Evolutionary conservation across 2,888 invertebrate genomes (phyloP).

Genomic region (Alentia gelatinosa): DNA sequence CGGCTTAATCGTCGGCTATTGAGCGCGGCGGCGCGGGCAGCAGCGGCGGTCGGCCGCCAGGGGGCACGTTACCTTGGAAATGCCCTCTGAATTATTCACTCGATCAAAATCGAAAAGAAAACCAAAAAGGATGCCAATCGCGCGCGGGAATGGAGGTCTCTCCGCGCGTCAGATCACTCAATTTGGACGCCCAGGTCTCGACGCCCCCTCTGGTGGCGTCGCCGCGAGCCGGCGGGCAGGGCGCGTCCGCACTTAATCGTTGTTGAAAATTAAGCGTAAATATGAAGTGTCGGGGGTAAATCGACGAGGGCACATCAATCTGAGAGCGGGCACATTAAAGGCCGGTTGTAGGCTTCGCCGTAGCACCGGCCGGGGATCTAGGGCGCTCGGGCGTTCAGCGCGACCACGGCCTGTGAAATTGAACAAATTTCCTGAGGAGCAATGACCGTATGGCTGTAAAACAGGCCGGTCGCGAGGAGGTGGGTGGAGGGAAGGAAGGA

Average conservation of each 20-base stretch:
- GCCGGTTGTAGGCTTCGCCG: neutral
- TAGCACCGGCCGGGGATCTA: conserved; percentile 25
- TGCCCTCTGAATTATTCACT: conserved; percentile 50
- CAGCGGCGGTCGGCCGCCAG: neutral
- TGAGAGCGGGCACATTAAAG: conserved; percentile 20
- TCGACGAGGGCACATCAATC: conserved; percentile 14
- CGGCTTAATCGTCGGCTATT: conserved; percentile 42
- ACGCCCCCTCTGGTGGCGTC: neutral
- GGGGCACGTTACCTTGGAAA: neutral
- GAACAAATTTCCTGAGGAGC: conserved; percentile 50
- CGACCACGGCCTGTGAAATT: conserved; percentile 50
- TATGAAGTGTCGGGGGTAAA: conserved; percentile 48
- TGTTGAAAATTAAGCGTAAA: conserved; percentile 54
- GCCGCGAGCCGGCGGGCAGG: neutral
- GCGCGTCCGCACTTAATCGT: conserved; percentile 28
- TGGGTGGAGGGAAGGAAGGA: conserved; percentile 6
- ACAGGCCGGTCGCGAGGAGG: neutral
- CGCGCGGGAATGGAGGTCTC: conserved; percentile 33
- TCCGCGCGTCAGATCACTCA: conserved; percentile 28
- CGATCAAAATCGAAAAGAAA: conserved; percentile 51
- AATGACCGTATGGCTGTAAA: conserved; percentile 42
- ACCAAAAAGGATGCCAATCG: conserved; percentile 22
- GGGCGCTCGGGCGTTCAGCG: conserved; percentile 35
- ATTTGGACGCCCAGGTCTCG: neutral
- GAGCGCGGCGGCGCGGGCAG: conserved; percentile 25